Percentiles rank a stretch among this genome's conserved stretches.
Conservation (phyloP, 2,888 invertebrate genomes). For the Hirudinaria manillensis region DNA sequence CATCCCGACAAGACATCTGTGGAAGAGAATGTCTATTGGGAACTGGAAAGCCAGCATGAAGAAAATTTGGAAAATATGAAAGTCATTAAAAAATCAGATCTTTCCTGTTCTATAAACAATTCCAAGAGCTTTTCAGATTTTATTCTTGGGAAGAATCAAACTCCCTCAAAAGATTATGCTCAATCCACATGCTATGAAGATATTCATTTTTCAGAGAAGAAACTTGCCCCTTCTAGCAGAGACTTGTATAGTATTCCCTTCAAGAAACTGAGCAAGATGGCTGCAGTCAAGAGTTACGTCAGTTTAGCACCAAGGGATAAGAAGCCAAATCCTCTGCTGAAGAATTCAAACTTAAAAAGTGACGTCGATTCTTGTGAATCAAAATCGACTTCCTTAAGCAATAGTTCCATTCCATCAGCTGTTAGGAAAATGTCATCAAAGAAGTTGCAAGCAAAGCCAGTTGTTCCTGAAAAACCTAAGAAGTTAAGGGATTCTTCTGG, state of each 20-base stretch:
- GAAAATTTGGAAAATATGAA: too few species aligned
- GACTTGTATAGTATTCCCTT: not conserved
- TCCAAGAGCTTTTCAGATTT: constrained; percentile 16
- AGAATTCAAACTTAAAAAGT: too few species aligned
- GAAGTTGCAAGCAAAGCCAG: not conserved
- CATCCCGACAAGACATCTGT: too few species aligned
- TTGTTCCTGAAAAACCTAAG: constrained; percentile 21
- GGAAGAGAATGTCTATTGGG: constrained; percentile 23
- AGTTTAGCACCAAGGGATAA: not conserved
- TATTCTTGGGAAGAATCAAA: not conserved
- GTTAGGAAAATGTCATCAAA: too few species aligned
- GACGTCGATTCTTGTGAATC: too few species aligned
- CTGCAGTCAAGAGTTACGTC: not conserved
- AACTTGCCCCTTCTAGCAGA: not conserved
- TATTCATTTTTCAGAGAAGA: constrained; percentile 1
- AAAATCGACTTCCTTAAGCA: too few species aligned
- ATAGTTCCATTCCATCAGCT: too few species aligned
- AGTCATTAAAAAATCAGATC: too few species aligned
- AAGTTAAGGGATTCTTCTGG: constrained; percentile 2
- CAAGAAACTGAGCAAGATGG: not conserved
- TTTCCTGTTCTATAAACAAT: constrained; percentile 30
- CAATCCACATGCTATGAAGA: too few species aligned
- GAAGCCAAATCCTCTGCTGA: not conserved
- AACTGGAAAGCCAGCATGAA: not conserved
- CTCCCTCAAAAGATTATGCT: not conserved